phyloP scores from a whole-genome alignment of 2,888 invertebrate species.

The Scaptomyza tumidula region DNA sequence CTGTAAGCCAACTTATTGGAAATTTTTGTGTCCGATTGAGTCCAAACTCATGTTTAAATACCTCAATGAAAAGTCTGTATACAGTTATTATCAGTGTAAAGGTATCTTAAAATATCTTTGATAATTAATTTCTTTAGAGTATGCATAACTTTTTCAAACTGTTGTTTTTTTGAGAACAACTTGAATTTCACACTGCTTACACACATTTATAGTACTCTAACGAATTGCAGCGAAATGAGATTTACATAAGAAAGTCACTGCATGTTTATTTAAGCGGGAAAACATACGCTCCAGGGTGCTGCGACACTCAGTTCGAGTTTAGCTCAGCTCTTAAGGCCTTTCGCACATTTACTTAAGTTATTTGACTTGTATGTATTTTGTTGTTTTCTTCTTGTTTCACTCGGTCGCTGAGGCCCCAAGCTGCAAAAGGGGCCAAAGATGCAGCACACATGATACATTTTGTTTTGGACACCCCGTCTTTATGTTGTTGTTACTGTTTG shows the following conservation, averaged over 20 bases:
- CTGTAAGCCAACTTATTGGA: no score
- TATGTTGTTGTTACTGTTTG: slow-evolving; percentile 33
- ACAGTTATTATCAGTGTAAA: no score
- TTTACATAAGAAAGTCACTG: slow-evolving; percentile 34
- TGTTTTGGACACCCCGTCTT: slow-evolving; percentile 18
- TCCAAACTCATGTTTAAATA: no score
- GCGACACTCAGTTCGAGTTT: slow-evolving; percentile 41
- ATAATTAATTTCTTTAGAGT: neutral
- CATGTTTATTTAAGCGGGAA: slow-evolving; percentile 41
- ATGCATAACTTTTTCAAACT: no score
- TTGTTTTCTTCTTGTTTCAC: slow-evolving; percentile 22
- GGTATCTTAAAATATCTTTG: no score
- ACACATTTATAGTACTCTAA: neutral
- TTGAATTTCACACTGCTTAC: neutral
- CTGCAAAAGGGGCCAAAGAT: slow-evolving; percentile 63
- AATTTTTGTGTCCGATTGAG: no score
- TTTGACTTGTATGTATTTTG: slow-evolving; percentile 63
- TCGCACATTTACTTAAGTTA: slow-evolving; percentile 75
- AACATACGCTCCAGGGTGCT: slow-evolving; percentile 25
- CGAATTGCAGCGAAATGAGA: slow-evolving; percentile 40
- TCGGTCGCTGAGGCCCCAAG: slow-evolving; percentile 62
- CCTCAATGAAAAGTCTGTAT: no score
- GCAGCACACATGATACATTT: slow-evolving; percentile 45
- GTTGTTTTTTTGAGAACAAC: no score
- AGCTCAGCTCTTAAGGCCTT: slow-evolving; percentile 63